Evolutionary conservation across 2,888 invertebrate genomes (phyloP).

Genomic region (Apodemia hepburni): DNA sequence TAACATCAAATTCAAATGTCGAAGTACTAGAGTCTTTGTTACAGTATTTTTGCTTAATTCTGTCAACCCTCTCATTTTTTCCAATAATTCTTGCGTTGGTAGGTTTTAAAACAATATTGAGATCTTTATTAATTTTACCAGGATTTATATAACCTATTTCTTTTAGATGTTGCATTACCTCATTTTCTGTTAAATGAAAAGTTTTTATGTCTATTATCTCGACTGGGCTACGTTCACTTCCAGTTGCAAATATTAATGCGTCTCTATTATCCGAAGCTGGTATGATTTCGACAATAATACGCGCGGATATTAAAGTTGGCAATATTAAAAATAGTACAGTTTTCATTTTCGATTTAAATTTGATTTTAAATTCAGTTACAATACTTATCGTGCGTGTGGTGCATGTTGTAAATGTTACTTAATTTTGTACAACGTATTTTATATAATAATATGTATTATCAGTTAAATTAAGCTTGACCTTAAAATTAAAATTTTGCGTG

Average conservation of each 20-base stretch:
- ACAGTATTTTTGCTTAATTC: background rate
- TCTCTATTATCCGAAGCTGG: background rate
- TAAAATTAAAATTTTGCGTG: too few species aligned
- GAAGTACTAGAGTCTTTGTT: background rate
- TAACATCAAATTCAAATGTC: too few species aligned
- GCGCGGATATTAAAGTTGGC: too few species aligned
- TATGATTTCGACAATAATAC: background rate
- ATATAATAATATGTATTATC: too few species aligned
- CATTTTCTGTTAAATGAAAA: background rate
- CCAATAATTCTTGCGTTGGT: background rate
- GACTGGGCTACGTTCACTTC: background rate
- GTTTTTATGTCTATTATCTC: background rate
- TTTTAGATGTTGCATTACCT: background rate
- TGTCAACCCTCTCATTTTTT: background rate
- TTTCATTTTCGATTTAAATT: background rate
- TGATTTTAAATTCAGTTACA: background rate
- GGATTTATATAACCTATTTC: background rate
- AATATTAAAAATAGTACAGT: background rate
- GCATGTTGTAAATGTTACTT: too few species aligned
- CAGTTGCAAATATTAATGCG: background rate
- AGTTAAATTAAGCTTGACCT: too few species aligned
- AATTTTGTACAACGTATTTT: too few species aligned
- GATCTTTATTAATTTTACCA: background rate
- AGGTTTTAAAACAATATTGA: background rate
- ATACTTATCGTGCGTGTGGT: background rate